Evolutionary conservation across 2,797 vertebrate species (phyloP).

Genomic region (Protonibea diacanthus): DNA sequence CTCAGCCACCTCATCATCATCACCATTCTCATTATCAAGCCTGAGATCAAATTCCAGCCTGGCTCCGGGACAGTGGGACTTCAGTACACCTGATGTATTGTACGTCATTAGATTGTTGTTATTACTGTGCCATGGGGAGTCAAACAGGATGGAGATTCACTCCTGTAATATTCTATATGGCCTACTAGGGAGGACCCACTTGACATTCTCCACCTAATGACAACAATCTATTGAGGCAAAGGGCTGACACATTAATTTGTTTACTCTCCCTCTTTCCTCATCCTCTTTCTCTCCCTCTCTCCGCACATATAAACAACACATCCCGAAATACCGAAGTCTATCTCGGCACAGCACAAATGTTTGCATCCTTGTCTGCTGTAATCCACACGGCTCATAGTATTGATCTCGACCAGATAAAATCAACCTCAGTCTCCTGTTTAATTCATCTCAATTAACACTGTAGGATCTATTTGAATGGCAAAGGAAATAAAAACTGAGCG

Average conservation of each 20-base stretch:
- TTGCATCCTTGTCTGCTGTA: constrained; percentile 49
- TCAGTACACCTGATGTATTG: constrained; percentile 82
- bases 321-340: constrained; percentile 13
- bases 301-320: constrained; percentile 42
- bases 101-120: constrained; percentile 83
- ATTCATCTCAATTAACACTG: constrained; percentile 68
- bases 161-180: constrained; percentile 77
- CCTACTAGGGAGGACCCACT: constrained; percentile 71
- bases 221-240: constrained; percentile 79
- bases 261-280: constrained; percentile 61
- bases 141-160: constrained; percentile 80
- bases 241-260: constrained; percentile 75
- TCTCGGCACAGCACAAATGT: constrained; percentile 45
- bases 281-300: constrained; percentile 27
- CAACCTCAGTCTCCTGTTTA: constrained; percentile 55
- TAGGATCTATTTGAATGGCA: constrained; percentile 32
- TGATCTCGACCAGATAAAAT: constrained; percentile 70
- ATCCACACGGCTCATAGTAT: constrained; percentile 57
- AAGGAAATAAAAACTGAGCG: constrained; percentile 46
- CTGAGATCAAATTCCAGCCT: constrained; percentile 77
- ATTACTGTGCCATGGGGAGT: constrained; percentile 82
- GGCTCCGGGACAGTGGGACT: constrained; percentile 78
- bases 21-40: constrained; percentile 82
- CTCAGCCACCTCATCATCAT: constrained; percentile 83
- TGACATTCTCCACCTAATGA: constrained; percentile 83